These are phyloP conservation scores for Drosophila kanapiae DNA, from an alignment of 1,140 invertebrate species.

Conservation along the genomic window DNA sequence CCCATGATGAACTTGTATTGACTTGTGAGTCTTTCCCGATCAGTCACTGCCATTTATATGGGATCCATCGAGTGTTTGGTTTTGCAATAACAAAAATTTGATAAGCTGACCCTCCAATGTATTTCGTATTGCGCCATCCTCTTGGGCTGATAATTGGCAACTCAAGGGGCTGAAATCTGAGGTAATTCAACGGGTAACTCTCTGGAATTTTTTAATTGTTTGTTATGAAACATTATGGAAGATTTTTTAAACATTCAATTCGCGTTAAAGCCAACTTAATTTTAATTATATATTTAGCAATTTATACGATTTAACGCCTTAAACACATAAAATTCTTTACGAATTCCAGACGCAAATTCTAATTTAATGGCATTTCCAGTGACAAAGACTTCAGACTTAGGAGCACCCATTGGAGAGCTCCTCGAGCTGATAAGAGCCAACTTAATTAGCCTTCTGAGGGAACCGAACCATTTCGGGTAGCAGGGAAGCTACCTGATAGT, in stretches of 20 bases:
- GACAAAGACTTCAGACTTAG: not conserved
- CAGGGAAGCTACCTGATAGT: constrained; percentile 1
- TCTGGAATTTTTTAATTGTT: not conserved
- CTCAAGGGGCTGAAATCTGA: not conserved
- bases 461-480: constrained; percentile 1
- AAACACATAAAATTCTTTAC: no score
- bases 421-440: constrained; percentile 6
- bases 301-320: no score
- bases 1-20: constrained; percentile 17
- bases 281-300: no score
- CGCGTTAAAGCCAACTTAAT: no score
- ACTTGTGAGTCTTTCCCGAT: constrained; percentile 8
- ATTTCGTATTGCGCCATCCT: constrained; percentile 20
- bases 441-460: not conserved
- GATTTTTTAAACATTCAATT: no score
- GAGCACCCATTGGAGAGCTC: not conserved
- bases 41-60: constrained; percentile 6
- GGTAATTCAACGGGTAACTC: not conserved
- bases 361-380: no score
- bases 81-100: not conserved
- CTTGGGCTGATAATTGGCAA: constrained; percentile 11
- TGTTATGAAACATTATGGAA: not conserved
- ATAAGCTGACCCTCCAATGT: constrained; percentile 7
- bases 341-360: no score
- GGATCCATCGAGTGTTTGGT: constrained; percentile 10